Evolutionary conservation across 2,888 invertebrate genomes (phyloP).

Genomic region (Syrphus vitripennis): DNA sequence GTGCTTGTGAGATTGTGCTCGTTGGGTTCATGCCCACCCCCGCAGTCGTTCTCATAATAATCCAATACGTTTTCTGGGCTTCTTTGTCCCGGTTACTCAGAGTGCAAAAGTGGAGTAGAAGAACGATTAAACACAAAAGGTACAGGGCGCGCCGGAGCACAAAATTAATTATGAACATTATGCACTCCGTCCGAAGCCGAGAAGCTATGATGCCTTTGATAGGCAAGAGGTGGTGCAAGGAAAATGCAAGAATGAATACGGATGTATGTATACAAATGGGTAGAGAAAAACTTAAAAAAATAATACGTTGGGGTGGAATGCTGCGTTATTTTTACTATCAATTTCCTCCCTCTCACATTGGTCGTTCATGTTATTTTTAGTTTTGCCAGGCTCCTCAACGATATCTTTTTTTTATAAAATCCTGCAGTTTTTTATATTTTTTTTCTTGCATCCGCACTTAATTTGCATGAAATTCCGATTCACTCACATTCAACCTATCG

Average conservation of each 20-base stretch:
- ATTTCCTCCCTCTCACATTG: not conserved
- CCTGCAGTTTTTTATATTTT: not conserved
- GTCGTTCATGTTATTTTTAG: conserved; percentile 49
- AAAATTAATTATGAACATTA: conserved; percentile 68
- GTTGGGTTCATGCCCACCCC: not conserved
- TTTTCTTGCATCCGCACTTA: conserved; percentile 28
- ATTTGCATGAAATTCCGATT: conserved; percentile 67
- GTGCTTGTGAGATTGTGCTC: not conserved
- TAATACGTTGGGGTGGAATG: conserved; percentile 5
- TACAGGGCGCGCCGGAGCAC: conserved; percentile 37
- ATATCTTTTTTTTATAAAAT: not conserved
- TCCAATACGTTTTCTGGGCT: conserved; percentile 34
- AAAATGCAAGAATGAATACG: not conserved
- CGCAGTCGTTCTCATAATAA: conserved; percentile 54
- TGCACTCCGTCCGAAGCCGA: conserved; percentile 26
- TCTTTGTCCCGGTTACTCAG: conserved; percentile 41
- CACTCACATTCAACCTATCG: conserved; percentile 45
- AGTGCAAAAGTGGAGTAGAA: conserved; percentile 35
- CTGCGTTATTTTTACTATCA: conserved; percentile 35
- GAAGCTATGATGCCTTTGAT: not conserved
- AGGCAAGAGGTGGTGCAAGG: not conserved
- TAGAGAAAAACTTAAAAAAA: conserved; percentile 15
- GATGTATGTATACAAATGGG: not conserved
- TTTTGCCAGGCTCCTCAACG: not conserved
- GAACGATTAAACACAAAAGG: conserved; percentile 63